Percentiles rank a stretch among this genome's conserved stretches.
Conservation (phyloP, 2,113 vertebrate genomes). For the Vimba vimba region DNA sequence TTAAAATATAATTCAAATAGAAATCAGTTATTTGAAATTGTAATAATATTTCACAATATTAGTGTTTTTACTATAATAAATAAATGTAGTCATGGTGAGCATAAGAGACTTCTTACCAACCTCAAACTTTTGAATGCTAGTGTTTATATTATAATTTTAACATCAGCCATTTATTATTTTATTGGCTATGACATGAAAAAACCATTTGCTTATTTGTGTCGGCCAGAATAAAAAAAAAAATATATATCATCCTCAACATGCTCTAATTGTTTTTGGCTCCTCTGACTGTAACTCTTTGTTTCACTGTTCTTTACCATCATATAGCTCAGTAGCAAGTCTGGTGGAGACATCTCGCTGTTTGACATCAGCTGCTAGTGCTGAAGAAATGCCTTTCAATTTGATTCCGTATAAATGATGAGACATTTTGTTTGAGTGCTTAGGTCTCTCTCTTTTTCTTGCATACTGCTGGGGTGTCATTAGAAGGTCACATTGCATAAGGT, state of each 20-base stretch:
- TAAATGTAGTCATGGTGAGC: background rate
- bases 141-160: background rate
- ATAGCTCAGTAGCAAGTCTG: background rate
- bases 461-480: background rate
- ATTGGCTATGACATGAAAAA: background rate
- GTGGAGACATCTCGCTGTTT: background rate
- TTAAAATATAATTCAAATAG: no score
- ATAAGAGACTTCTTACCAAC: background rate
- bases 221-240: background rate
- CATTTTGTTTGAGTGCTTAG: background rate
- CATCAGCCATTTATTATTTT: background rate
- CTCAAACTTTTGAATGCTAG: background rate
- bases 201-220: background rate
- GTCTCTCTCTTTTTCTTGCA: background rate
- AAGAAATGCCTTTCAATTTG: background rate
- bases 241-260: background rate
- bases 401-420: background rate
- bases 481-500: slow-evolving; percentile 28
- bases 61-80: background rate
- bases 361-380: background rate
- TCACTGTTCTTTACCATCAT: background rate
- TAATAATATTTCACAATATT: background rate
- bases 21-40: background rate
- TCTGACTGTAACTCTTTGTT: background rate
- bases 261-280: background rate